Base-by-base conservation (phyloP, 2,797 vertebrate genomes). In the Clarias laeviceps region DNA sequence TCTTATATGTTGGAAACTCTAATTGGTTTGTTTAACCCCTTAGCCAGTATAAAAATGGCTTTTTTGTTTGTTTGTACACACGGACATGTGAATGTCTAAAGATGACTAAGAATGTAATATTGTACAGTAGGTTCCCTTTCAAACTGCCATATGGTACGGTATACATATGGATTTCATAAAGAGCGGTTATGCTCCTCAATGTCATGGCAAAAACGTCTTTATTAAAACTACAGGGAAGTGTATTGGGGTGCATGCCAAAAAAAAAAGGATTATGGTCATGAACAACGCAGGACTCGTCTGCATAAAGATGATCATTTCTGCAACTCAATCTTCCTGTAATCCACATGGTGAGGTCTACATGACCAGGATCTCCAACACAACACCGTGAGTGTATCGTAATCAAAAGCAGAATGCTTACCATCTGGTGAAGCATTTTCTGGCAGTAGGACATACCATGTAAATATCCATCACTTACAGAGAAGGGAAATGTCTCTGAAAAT, bases 401-500 rank as follows among this genome's bases (percentile, higher is more conserved):
- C 82, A 86, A 56, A 84, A 64, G 79, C 78, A 77, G 76, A 84
- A 80, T 59, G 37, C 87, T 79, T 79, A 61, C 37, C 85, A 84
- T 84, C 81, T 82, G 62, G 77, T 86, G 59, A 84, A 89, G 62
- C 57, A 11, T 83, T 86, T 89, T 86, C 83, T 82, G 87, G 86
- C 45, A 84, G 77, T 27, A 37, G 54, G 56, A 77, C 70, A 29
- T 57, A 78, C 32, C 77, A 88, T 72, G 56, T 84, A 88, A 89
- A 89, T 82, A 87, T 83, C 82, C 80, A 84, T 88, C 83, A 80
- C 59, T 85, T 82, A 85, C 85, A 82, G 64, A 84, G 72, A 80
- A 64, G 86, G 78, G 85, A 78, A 89, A 74, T 50, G 80, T 59
- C 54, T 81, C 79, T 89, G 81, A 89, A 90, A 91, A 90, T 87